A percentile compares a stretch with the other conserved stretches of the same genome.
Evolutionary conservation across 2,797 vertebrate genomes (phyloP).

Genomic region (Phalloptychus januarius): DNA sequence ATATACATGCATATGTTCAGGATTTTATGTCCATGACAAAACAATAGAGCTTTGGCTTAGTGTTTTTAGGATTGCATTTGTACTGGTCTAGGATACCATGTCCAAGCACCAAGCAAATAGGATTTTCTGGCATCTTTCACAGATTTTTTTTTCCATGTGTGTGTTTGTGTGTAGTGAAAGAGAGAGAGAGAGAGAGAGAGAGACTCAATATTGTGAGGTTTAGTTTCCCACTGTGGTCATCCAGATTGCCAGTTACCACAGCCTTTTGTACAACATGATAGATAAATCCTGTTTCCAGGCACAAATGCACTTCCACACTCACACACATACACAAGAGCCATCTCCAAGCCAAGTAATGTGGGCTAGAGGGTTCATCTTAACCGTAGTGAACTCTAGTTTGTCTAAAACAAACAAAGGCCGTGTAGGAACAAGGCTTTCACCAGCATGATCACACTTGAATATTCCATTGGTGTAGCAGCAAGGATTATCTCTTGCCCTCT

Average conservation of each 20-base stretch:
- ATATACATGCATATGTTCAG: background rate
- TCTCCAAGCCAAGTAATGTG: conserved; percentile 71
- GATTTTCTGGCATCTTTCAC: conserved; percentile 67
- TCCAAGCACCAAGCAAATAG: conserved; percentile 70
- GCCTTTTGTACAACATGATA: conserved; percentile 69
- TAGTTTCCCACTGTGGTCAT: conserved; percentile 75
- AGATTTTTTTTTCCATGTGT: conserved; percentile 32
- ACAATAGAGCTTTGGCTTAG: conserved; percentile 26
- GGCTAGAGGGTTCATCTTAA: conserved; percentile 78
- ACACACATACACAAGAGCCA: conserved; percentile 26
- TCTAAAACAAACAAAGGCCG: conserved; percentile 64
- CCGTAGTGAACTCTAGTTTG: conserved; percentile 72
- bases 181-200: background rate
- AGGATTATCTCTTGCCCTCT: conserved; percentile 19
- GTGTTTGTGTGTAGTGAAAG: conserved; percentile 17
- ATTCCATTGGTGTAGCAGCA: conserved; percentile 35
- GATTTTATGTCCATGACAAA: conserved; percentile 20
- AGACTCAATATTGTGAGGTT: conserved; percentile 62
- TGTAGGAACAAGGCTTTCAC: conserved; percentile 34
- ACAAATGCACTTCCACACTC: conserved; percentile 34
- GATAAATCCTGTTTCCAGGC: conserved; percentile 75
- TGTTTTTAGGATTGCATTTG: conserved; percentile 44
- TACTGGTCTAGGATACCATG: conserved; percentile 57
- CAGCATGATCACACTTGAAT: conserved; percentile 48
- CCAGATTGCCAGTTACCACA: conserved; percentile 71